Conservation (phyloP, 2,888 invertebrate species). For the Drosophila atripex region DNA sequence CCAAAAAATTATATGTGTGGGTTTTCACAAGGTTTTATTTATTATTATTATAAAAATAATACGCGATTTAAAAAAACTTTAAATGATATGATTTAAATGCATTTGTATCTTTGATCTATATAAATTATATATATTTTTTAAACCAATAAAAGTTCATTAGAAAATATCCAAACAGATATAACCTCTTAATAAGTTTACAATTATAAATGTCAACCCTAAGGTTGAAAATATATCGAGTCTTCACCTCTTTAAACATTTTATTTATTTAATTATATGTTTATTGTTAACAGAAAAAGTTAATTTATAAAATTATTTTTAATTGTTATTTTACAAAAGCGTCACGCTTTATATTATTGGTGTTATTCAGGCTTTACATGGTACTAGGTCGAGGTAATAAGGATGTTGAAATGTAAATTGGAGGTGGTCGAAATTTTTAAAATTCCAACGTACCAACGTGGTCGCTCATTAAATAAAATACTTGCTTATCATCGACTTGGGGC, state of each 20-base stretch:
- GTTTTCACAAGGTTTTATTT: too few species aligned
- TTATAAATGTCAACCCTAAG: constrained; percentile 33
- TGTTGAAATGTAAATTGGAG: constrained; percentile 32
- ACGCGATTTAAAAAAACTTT: too few species aligned
- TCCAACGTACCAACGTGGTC: constrained; percentile 39
- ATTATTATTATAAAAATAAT: too few species aligned
- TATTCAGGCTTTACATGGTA: constrained; percentile 46
- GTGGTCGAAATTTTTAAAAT: constrained; percentile 57
- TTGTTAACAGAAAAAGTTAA: constrained; percentile 8
- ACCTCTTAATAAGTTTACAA: constrained; percentile 43
- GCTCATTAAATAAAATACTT: constrained; percentile 15
- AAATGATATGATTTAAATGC: too few species aligned
- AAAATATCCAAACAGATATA: background rate
- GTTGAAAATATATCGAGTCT: constrained; percentile 35
- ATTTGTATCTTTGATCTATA: too few species aligned
- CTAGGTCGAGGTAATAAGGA: constrained; percentile 35
- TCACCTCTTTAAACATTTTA: constrained; percentile 26
- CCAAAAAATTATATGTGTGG: too few species aligned
- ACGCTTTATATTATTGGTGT: constrained; percentile 57
- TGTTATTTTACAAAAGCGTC: constrained; percentile 64
- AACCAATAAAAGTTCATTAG: background rate
- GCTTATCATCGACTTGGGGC: constrained; percentile 79
- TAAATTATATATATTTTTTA: too few species aligned
- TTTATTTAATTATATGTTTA: constrained; percentile 8
- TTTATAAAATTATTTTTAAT: background rate